These are phyloP conservation scores for Diachasmimorpha longicaudata DNA, from an alignment of 1,140 invertebrate genomes.

Conservation along the genomic window DNA sequence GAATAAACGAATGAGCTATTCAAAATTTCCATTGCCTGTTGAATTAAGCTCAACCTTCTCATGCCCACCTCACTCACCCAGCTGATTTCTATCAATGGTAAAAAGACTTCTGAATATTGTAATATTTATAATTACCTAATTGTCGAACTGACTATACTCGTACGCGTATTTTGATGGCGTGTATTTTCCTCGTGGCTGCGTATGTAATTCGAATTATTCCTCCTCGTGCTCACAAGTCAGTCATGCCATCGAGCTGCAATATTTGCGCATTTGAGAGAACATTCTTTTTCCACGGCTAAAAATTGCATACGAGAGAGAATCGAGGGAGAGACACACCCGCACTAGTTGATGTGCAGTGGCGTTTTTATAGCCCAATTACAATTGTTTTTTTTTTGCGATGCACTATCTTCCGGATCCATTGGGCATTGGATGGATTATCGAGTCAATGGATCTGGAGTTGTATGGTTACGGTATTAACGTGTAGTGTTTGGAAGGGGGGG, in stretches of 20 bases:
- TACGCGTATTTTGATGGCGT: not conserved
- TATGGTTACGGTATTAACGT: slow-evolving; percentile 4
- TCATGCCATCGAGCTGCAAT: not conserved
- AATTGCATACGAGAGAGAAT: not conserved
- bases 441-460: not conserved
- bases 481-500: not conserved
- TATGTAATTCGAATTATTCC: not conserved
- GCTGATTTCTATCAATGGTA: not conserved
- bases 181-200: slow-evolving; percentile 1
- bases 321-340: not conserved
- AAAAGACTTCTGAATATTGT: not conserved
- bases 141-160: not conserved
- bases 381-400: not conserved
- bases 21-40: not conserved
- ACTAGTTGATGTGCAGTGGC: not conserved
- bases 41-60: not conserved
- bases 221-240: slow-evolving; percentile 1
- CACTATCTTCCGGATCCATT: not conserved
- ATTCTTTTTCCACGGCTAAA: not conserved
- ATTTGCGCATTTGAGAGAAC: not conserved
- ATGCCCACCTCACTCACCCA: not conserved
- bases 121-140: slow-evolving; percentile 1
- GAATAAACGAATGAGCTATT: not conserved
- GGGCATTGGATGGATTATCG: not conserved
- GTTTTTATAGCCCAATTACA: not conserved